Base-by-base conservation (phyloP, 2,113 vertebrate genomes). In the Corydoras sp. region DNA sequence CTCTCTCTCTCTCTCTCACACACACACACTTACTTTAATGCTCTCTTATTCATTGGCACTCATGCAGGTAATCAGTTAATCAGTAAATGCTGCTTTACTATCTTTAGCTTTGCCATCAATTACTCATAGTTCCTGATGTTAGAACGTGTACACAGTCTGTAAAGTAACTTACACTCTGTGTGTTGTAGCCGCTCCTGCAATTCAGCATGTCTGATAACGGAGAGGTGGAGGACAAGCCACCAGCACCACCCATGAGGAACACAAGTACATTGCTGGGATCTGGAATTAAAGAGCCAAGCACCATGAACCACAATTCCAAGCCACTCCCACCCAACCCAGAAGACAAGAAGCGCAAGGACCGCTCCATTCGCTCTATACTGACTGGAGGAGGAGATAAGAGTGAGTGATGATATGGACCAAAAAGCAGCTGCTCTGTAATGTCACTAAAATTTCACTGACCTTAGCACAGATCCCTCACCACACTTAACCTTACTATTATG, bases 211-310 rank as follows among this genome's bases (percentile, higher is more conserved):
- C 95, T 73, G 95, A 93, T 86, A 97, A 94, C 90, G 93, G 94
- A 71, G 94, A 96, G 83, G 86, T 91, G 67, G 93, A 97, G 81
- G 96, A 99, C 86, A 98, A 95, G 82, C 95, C 96, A 0, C 96
- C 95, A 62, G 95, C 95, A 68, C 96, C 96, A 63, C 96, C 95
- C 0, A 95, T 97, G 95, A 92, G 95, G 85, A 98, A 95, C 80
- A 96, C 94, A 76, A 99, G 96, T 92, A 98, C 96, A 31, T 91
- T 98, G 91, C 94, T 97, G 73, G 93, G 95, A 74, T 90, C 92
- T 0, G 88, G 91, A 79, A 87, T 87, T 86, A 98, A 98, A 85
- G 95, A 98, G 29, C 5, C 89, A 0, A 88, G 85, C 59, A 88
- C 92, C 13, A 82, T 95, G 24, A 96, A 96, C 84, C 96, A 98